phyloP scores from a whole-genome alignment of 2,888 invertebrate genomes.

The Polymixis lichenea region DNA sequence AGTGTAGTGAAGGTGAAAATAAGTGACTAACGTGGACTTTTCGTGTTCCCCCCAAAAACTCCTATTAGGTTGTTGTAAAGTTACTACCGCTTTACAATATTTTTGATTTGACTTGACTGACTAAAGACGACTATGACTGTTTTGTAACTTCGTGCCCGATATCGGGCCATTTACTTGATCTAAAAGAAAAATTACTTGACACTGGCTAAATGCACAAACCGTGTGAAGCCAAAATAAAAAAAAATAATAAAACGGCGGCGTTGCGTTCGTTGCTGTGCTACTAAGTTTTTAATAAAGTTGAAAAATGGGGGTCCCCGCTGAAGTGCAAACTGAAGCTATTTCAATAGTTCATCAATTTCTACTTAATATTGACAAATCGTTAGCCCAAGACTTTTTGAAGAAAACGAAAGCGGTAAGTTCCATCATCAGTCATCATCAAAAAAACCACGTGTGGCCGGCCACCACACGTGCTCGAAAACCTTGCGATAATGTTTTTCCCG shows the following conservation, averaged over 20 bases:
- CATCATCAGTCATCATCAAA: conserved; percentile 50
- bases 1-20: no score
- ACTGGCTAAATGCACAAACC: no score
- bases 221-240: no score
- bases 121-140: no score
- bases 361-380: conserved; percentile 91
- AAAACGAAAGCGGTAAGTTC: conserved; percentile 94
- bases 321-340: conserved; percentile 80
- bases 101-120: no score
- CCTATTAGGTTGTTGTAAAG: no score
- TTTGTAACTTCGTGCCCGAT: no score
- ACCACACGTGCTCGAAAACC: conserved; percentile 78
- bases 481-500: not conserved
- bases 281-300: not conserved
- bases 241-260: conserved; percentile 48
- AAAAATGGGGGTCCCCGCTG: conserved; percentile 80
- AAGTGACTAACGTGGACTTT: no score
- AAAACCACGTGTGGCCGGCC: conserved; percentile 82
- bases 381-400: conserved; percentile 93
- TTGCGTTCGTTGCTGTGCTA: conserved; percentile 43
- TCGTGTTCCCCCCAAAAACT: no score
- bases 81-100: no score
- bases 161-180: no score
- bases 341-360: conserved; percentile 93
- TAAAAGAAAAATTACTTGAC: no score